Evolutionary conservation across 2,797 vertebrate species (phyloP), one percentile per base, ranked within the genome.

Genomic region (Oreonectes daqikongensis): DNA sequence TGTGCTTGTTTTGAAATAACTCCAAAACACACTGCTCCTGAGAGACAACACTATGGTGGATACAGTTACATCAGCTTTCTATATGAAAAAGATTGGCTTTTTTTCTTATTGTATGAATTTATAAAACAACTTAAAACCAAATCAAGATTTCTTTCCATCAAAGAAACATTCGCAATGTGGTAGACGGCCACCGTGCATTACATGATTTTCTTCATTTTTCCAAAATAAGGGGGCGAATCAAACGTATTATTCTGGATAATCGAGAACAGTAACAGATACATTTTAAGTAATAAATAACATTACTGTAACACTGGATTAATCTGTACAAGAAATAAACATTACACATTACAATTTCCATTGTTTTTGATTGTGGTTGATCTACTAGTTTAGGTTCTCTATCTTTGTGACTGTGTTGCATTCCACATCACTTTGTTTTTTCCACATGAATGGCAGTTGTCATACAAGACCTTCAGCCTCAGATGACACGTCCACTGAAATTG

Each of bases 21-120:
- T 60, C 74, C 74, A 76, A 69, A 60, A 50, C 42, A 60, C 40
- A 75, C 64, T 59, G 73, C 52, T 75, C 38, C 73, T 75, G 40
- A 75, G 52, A 68, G 18, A 60, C 18, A 10, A 6, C 38, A 30
- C 46, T 20, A 59, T 12, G 26, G 1, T 60, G 40, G 64, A 68
- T 76, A 60, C 53, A 15, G 22, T 76, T 76, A 76, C 74, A 15
- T 48, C 40, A 68, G 53, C 17, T 59, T n/a, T n/a, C n/a, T n/a
- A n/a, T 59, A 76, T 76, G 10, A 48, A 55, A 66, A 3, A 30
- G 2, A n/a, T 42, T 44, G 4, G n/a, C n/a, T n/a, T 42, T 15
- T 28, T 55, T 6, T 20, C 22, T 53, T 42, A 42, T 42, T 42
- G 2, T 42, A 12, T 42, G 12, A 14, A 42, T 42, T 42, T 14